phyloP scores from a whole-genome alignment of 2,113 vertebrate species.

The Engraulis encrasicolus region DNA sequence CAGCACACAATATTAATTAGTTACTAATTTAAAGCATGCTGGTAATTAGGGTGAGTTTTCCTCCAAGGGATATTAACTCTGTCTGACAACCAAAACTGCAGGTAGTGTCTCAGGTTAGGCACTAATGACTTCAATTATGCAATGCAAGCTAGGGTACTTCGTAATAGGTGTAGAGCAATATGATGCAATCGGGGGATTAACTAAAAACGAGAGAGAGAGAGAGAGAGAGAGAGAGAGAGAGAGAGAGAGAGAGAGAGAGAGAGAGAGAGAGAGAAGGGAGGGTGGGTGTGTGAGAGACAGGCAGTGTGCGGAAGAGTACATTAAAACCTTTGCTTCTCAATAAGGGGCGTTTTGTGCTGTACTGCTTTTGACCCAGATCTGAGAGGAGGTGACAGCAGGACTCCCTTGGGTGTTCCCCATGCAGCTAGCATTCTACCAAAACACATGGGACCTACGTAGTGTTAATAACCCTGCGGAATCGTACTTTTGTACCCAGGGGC shows the following conservation, averaged over 20 bases:
- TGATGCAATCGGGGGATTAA: not conserved
- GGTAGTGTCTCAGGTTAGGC: too few relatives aligned
- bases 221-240: not conserved
- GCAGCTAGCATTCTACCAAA: not conserved
- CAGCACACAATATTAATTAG: too few relatives aligned
- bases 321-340: slow-evolving; percentile 32
- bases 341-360: slow-evolving; percentile 25
- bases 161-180: too few relatives aligned
- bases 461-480: slow-evolving; percentile 24
- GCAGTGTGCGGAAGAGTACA: not conserved
- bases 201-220: not conserved
- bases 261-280: too few relatives aligned
- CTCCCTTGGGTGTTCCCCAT: slow-evolving; percentile 28
- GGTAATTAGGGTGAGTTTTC: too few relatives aligned
- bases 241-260: slow-evolving; percentile 11
- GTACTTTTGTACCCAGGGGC: not conserved
- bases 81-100: too few relatives aligned
- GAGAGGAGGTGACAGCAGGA: slow-evolving; percentile 4
- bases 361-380: slow-evolving; percentile 33
- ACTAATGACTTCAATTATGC: too few relatives aligned
- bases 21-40: too few relatives aligned
- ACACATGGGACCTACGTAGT: slow-evolving; percentile 44
- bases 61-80: too few relatives aligned
- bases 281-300: too few relatives aligned
- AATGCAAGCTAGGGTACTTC: too few relatives aligned